Conservation (phyloP, 2,888 invertebrate species). For the Rhopalosiphum nymphaeae region DNA sequence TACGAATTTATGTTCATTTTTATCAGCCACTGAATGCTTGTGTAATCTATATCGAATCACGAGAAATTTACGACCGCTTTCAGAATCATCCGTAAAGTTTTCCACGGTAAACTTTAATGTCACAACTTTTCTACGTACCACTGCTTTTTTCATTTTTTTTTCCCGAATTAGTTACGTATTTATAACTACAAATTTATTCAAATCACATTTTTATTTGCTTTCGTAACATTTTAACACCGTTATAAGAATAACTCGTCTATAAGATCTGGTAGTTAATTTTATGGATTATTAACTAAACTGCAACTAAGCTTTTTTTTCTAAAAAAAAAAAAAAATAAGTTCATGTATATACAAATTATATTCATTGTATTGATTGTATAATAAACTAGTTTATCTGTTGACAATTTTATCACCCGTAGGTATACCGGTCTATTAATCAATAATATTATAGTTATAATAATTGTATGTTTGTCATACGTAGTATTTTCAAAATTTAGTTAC, state of each 20-base stretch:
- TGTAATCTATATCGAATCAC: conserved; percentile 64
- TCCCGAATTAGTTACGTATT: conserved; percentile 16
- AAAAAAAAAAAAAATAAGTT: background rate
- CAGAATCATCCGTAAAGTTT: conserved; percentile 58
- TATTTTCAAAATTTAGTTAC: background rate
- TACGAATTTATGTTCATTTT: conserved; percentile 63
- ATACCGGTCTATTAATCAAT: background rate
- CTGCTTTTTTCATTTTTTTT: conserved; percentile 25
- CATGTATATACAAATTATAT: background rate
- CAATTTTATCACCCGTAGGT: background rate
- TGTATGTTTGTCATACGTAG: background rate
- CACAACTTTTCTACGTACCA: conserved; percentile 51
- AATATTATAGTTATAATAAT: background rate
- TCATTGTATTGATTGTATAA: background rate
- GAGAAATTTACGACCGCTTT: conserved; percentile 59
- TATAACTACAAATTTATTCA: conserved; percentile 59
- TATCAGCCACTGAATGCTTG: conserved; percentile 58
- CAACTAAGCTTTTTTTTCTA: background rate
- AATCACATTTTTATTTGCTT: conserved; percentile 21
- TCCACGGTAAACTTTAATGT: conserved; percentile 55
- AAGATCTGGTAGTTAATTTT: background rate
- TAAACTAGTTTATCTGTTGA: background rate
- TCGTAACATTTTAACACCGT: background rate
- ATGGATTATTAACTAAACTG: background rate
- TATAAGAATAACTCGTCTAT: background rate